Base-by-base conservation (phyloP, 2,113 vertebrate genomes). In the Myiagra hebetior region DNA sequence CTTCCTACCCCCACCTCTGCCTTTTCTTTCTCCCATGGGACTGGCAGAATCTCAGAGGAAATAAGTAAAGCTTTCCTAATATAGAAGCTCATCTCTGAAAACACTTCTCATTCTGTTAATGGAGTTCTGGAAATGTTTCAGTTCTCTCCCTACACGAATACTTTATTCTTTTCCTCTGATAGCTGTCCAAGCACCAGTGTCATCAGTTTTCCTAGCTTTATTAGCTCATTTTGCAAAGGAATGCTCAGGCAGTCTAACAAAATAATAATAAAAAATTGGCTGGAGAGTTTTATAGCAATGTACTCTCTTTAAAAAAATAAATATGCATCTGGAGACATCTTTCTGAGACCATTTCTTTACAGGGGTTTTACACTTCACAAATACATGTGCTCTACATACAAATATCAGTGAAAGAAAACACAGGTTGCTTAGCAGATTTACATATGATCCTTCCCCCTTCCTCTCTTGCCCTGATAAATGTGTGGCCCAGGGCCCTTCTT, bases 11-110 rank as follows among this genome's bases (percentile, higher is more conserved):
- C 55, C 69, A 42, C 35, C 77, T 59, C 72, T 89, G 86, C 81
- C 89, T 96, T 95, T 94, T 94, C 94, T 93, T 93, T 92, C 80
- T 93, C 96, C 83, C 88, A 35, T 91, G 93, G 93, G 93, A 93
- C 91, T 93, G 90, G 94, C 77, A 91, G 94, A 87, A 92, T 95
- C 96, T 97, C 97, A 86, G 91, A 94, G 92, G 96, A 96, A 97
- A 97, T 97, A 97, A 96, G 91, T 89, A 96, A 97, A 96, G 96
- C 96, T 94, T 96, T 97, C 96, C 96, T 97, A 94, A 96, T 96
- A 97, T 95, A 96, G 96, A 97, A 97, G 86, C 94, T 95, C 94
- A 93, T 95, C 91, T 95, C 90, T 97, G 88, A 97, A 97, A 95
- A 91, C 95, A 92, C 88, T 97, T 94, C 81, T 91, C 91, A 85